phyloP scores from a whole-genome alignment of 1,140 invertebrate genomes.

The Luehdorfia chinensis region DNA sequence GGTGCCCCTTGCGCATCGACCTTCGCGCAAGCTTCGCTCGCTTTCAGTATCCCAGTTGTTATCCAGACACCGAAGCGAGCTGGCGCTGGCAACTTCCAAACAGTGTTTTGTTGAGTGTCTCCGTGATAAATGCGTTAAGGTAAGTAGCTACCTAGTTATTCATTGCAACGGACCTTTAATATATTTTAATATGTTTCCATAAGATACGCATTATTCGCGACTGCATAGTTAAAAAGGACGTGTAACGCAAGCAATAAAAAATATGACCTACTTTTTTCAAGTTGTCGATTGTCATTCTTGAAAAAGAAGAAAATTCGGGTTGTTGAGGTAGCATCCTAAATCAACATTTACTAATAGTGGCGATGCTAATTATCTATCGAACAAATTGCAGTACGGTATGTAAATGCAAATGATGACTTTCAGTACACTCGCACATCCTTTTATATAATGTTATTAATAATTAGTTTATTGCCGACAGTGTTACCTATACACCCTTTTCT shows the following conservation, averaged over 20 bases:
- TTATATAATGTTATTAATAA: too few relatives aligned
- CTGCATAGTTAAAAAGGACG: neutral
- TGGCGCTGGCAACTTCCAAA: slow-evolving; percentile 21
- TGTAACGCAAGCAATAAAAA: slow-evolving; percentile 6
- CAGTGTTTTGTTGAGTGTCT: slow-evolving; percentile 55
- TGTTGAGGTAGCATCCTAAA: too few relatives aligned
- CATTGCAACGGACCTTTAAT: neutral
- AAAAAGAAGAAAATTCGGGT: slow-evolving; percentile 1
- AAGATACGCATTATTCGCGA: neutral
- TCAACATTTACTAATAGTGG: too few relatives aligned
- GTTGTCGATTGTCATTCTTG: neutral
- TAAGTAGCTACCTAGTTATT: too few relatives aligned
- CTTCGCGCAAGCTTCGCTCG: slow-evolving; percentile 40
- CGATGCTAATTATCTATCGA: too few relatives aligned
- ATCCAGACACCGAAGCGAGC: slow-evolving; percentile 30
- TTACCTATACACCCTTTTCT: too few relatives aligned
- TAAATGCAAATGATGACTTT: too few relatives aligned
- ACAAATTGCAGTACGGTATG: too few relatives aligned
- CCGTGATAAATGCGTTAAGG: slow-evolving; percentile 62
- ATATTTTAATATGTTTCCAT: neutral
- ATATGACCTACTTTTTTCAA: slow-evolving; percentile 7
- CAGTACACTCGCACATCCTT: too few relatives aligned
- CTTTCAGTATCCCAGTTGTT: slow-evolving; percentile 53
- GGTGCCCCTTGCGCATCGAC: slow-evolving; percentile 33
- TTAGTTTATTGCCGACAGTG: too few relatives aligned